A percentile compares a stretch with the other conserved stretches of the same genome.
phyloP scores from a whole-genome alignment of 2,888 invertebrate genomes.

The Tetragnatha montana region DNA sequence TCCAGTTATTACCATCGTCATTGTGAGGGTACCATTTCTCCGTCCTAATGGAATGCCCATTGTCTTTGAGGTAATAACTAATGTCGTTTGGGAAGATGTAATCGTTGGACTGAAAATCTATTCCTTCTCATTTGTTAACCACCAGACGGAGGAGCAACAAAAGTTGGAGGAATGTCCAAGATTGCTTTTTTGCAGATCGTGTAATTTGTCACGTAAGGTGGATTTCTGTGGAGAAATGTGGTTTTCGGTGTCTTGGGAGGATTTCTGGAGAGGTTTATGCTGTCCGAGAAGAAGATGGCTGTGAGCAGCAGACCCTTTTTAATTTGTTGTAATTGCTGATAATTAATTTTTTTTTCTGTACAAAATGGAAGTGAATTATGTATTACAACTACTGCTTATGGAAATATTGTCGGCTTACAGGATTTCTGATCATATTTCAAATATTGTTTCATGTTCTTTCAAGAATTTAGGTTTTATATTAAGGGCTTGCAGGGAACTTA shows the following conservation, averaged over 20 bases:
- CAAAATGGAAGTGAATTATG: no score
- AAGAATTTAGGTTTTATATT: no score
- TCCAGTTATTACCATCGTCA: slow-evolving; percentile 53
- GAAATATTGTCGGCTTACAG: no score
- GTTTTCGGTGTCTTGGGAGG: not conserved
- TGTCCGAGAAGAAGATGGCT: no score
- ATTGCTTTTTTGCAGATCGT: slow-evolving; percentile 25
- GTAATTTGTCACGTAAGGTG: slow-evolving; percentile 37
- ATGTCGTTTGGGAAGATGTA: slow-evolving; percentile 35
- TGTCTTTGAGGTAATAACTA: slow-evolving; percentile 47
- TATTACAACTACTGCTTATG: no score
- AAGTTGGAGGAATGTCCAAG: slow-evolving; percentile 14
- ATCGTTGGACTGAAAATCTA: slow-evolving; percentile 28
- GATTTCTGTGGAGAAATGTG: slow-evolving; percentile 29
- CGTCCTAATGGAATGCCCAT: slow-evolving; percentile 39
- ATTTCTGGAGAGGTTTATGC: no score
- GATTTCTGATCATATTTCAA: no score
- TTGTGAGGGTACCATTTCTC: slow-evolving; percentile 19
- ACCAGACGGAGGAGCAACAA: slow-evolving; percentile 8
- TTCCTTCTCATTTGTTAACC: slow-evolving; percentile 36
- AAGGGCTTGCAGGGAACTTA: no score
- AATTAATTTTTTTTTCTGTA: no score
- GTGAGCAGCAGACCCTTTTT: not conserved
- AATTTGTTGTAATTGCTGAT: no score
- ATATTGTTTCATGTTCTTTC: no score